phyloP scores from a whole-genome alignment of 2,888 invertebrate species.

The Sminthurinus aureus region DNA sequence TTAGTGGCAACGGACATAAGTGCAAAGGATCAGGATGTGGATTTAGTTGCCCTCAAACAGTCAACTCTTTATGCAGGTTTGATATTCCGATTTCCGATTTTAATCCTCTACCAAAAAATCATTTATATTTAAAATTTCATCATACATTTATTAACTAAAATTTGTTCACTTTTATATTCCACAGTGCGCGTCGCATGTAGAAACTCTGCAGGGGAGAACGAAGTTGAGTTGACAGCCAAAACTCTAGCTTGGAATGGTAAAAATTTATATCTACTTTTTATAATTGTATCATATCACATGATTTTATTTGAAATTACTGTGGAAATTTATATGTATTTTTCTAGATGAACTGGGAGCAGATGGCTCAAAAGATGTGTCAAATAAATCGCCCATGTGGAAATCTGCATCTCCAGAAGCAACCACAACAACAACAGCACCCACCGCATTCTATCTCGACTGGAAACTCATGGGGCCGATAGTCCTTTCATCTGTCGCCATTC shows the following conservation, averaged over 20 bases:
- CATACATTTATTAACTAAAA: not conserved
- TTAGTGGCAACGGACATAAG: slow-evolving; percentile 19
- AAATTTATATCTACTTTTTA: not conserved
- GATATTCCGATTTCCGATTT: no score
- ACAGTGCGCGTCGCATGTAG: slow-evolving; percentile 68
- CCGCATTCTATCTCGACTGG: slow-evolving; percentile 64
- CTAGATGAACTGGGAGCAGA: slow-evolving; percentile 35
- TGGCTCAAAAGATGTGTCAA: slow-evolving; percentile 32
- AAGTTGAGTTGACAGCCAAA: slow-evolving; percentile 69
- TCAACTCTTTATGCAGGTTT: slow-evolving; percentile 33
- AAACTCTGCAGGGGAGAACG: slow-evolving; percentile 72
- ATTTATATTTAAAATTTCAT: no score
- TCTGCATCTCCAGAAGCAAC: slow-evolving; percentile 29
- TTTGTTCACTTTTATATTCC: not conserved
- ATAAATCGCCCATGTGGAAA: slow-evolving; percentile 39
- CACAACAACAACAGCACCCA: slow-evolving; percentile 41
- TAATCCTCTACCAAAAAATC: not conserved
- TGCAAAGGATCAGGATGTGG: slow-evolving; percentile 14
- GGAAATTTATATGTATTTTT: not conserved
- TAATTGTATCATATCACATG: no score
- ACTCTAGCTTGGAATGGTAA: slow-evolving; percentile 63
- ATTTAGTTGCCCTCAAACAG: slow-evolving; percentile 25
- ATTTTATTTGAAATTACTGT: no score
- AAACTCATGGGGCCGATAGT: slow-evolving; percentile 67
- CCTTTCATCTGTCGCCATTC: slow-evolving; percentile 67